These are phyloP conservation scores for Valencia hispanica DNA, from an alignment of 2,797 vertebrate genomes.

Conservation along the genomic window DNA sequence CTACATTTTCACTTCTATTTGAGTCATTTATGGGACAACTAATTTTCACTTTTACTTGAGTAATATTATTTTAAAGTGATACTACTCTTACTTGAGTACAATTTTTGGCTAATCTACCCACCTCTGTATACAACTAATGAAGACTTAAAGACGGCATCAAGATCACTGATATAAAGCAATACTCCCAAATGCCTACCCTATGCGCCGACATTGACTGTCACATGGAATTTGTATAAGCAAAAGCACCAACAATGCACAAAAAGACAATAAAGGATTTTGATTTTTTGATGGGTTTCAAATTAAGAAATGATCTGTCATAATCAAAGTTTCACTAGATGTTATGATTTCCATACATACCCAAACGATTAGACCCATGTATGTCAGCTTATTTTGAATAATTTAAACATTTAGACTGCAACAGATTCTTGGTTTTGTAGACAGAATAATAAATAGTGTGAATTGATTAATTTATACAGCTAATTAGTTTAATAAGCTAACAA, in stretches of 20 bases:
- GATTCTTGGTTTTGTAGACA: constrained; percentile 28
- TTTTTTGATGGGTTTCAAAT: not conserved
- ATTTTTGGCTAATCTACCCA: too few species aligned
- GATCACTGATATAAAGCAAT: not conserved
- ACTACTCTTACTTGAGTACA: too few species aligned
- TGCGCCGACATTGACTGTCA: not conserved
- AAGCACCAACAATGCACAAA: too few species aligned
- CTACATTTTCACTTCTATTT: too few species aligned
- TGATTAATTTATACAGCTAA: constrained; percentile 37
- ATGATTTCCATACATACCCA: not conserved
- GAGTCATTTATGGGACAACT: too few species aligned
- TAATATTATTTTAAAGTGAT: too few species aligned
- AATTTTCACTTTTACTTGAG: too few species aligned
- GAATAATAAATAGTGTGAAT: constrained; percentile 15
- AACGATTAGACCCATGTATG: constrained; percentile 9
- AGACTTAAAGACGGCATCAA: not conserved
- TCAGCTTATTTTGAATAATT: constrained; percentile 6
- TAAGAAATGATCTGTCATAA: not conserved
- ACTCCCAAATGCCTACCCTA: too few species aligned
- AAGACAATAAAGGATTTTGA: not conserved
- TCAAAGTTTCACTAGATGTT: not conserved
- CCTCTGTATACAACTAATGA: too few species aligned
- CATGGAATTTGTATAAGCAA: not conserved
- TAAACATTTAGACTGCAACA: constrained; percentile 9
- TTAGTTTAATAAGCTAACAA: constrained; percentile 36